Percentiles rank a stretch among this genome's conserved stretches.
Conservation (phyloP, 2,888 invertebrate genomes). For the Pherbina coryleti region DNA sequence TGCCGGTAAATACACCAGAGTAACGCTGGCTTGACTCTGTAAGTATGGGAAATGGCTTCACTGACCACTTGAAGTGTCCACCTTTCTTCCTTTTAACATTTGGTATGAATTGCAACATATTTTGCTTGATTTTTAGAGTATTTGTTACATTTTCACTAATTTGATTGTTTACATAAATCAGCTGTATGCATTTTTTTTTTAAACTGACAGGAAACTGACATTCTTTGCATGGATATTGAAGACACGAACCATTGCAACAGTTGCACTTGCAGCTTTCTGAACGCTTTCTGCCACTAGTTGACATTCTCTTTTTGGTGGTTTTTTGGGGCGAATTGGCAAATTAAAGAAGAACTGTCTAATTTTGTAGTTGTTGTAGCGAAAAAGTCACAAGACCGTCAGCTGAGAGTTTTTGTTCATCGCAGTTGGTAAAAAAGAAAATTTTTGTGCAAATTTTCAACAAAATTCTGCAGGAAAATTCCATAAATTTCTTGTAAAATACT, state of each 20-base stretch:
- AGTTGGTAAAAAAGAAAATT: slow-evolving; percentile 52
- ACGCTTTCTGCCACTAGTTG: slow-evolving; percentile 20
- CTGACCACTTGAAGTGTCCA: slow-evolving; percentile 25
- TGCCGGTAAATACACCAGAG: slow-evolving; percentile 77
- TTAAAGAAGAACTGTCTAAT: slow-evolving; percentile 9
- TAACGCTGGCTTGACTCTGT: slow-evolving; percentile 66
- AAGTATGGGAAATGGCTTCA: slow-evolving; percentile 44
- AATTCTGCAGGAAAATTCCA: slow-evolving; percentile 39
- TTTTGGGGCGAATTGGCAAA: not conserved
- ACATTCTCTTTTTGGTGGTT: not conserved
- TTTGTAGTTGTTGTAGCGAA: slow-evolving; percentile 49
- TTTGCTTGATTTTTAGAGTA: not conserved
- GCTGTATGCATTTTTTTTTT: not conserved
- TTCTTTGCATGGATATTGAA: not conserved
- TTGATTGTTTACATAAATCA: not conserved
- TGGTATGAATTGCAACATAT: slow-evolving; percentile 50
- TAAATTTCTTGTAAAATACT: not conserved
- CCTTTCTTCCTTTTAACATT: slow-evolving; percentile 53
- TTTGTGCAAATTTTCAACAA: slow-evolving; percentile 53
- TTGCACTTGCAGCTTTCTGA: slow-evolving; percentile 4
- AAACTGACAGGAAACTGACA: too few species aligned
- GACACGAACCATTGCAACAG: not conserved
- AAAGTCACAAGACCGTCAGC: slow-evolving; percentile 70
- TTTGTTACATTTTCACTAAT: not conserved
- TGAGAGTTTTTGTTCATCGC: slow-evolving; percentile 65